These are phyloP conservation scores for Athene cunicularia DNA, from an alignment of 2,113 vertebrate genomes.

Conservation along the genomic window DNA sequence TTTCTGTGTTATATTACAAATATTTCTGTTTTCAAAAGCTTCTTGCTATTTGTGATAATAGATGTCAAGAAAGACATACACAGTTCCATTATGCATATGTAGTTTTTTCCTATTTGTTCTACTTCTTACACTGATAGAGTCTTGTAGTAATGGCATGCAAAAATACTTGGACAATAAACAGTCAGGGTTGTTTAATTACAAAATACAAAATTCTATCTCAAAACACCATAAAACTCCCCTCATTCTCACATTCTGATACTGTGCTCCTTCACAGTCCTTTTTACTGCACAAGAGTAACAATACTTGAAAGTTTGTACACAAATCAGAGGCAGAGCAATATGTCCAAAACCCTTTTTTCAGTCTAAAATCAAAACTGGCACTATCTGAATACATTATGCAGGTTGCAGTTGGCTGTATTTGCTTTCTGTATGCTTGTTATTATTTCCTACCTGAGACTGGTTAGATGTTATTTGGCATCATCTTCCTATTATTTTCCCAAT, in stretches of 20 bases:
- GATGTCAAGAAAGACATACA: not conserved
- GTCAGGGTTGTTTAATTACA: not conserved
- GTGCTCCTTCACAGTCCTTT: not conserved
- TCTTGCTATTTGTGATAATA: not conserved
- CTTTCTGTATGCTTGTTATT: not conserved
- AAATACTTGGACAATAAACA: not conserved
- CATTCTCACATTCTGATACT: not conserved
- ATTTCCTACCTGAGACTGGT: not conserved
- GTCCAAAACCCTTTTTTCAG: not conserved
- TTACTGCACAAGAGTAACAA: not conserved
- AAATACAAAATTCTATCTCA: not conserved
- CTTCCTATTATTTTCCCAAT: not conserved
- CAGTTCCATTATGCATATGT: not conserved
- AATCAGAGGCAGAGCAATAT: not conserved
- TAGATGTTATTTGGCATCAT: not conserved
- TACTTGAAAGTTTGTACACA: not conserved
- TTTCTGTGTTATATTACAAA: not conserved
- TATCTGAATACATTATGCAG: not conserved
- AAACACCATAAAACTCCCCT: not conserved
- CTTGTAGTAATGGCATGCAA: not conserved
- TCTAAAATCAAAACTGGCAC: not conserved
- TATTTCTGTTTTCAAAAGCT: not conserved
- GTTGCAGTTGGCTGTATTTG: rapidly evolving
- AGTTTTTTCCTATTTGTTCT: not conserved
- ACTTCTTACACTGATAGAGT: not conserved